A percentile compares a stretch with the other conserved stretches of the same genome.
Conservation (phyloP, 2,113 vertebrate genomes). For the Clarias macrocephalus region DNA sequence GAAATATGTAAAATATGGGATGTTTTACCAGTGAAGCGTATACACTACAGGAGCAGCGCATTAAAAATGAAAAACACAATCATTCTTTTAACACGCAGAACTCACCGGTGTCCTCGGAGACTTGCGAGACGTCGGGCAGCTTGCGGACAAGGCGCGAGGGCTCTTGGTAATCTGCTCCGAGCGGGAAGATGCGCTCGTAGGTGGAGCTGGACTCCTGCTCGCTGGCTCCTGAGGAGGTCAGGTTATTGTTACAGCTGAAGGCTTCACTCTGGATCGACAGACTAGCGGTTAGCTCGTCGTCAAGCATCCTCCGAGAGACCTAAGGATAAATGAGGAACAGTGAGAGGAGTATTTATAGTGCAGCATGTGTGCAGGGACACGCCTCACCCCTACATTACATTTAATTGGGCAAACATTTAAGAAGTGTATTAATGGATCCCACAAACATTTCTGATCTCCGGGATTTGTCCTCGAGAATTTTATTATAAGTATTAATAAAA, state of each 20-base stretch:
- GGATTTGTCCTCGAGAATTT: background rate
- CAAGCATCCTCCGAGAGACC: constrained; percentile 91
- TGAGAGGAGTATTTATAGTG: constrained; percentile 38
- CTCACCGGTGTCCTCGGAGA: constrained; percentile 84
- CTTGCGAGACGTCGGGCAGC: constrained; percentile 83
- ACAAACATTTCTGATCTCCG: background rate
- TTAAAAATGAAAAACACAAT: background rate
- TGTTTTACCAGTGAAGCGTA: background rate
- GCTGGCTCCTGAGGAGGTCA: constrained; percentile 78
- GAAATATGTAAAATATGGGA: no score
- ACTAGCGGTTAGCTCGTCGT: constrained; percentile 92
- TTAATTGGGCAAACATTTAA: background rate
- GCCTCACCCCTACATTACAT: background rate
- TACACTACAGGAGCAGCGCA: background rate
- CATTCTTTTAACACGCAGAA: background rate
- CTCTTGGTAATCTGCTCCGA: constrained; percentile 94
- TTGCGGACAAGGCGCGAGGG: constrained; percentile 89
- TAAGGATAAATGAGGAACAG: constrained; percentile 66
- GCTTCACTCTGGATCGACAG: constrained; percentile 94
- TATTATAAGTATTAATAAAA: background rate
- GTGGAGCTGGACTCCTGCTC: constrained; percentile 91
- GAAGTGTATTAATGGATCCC: no score
- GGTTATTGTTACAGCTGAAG: constrained; percentile 84
- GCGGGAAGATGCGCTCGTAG: constrained; percentile 93
- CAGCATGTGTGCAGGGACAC: background rate